Conservation (phyloP, 2,888 invertebrate genomes). For the Heliconius erato region DNA sequence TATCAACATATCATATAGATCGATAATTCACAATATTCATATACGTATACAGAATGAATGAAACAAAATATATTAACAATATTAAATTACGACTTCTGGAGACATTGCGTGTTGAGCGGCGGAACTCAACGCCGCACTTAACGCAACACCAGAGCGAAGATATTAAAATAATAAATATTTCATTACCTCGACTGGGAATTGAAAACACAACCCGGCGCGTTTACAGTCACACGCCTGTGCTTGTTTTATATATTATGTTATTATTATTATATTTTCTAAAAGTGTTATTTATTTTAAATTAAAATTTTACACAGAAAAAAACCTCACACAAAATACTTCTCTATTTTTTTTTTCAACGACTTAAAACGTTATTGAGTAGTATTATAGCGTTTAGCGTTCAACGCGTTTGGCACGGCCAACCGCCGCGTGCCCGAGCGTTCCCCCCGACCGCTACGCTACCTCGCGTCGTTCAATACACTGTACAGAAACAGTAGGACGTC, state of each 20-base stretch:
- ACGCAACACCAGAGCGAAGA: too few relatives aligned
- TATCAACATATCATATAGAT: background rate
- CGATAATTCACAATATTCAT: constrained; percentile 10
- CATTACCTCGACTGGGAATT: too few relatives aligned
- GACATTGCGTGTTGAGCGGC: too few relatives aligned
- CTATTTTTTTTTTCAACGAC: too few relatives aligned
- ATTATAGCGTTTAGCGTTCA: constrained; percentile 24
- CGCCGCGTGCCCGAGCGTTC: constrained; percentile 52
- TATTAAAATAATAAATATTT: too few relatives aligned
- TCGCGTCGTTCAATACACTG: constrained; percentile 56
- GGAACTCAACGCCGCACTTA: too few relatives aligned
- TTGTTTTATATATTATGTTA: background rate
- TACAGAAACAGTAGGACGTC: background rate
- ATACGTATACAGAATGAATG: background rate
- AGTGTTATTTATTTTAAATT: background rate
- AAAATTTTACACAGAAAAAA: background rate
- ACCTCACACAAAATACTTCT: background rate
- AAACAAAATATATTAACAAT: background rate
- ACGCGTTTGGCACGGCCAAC: constrained; percentile 35
- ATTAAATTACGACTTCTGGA: background rate
- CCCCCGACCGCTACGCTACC: constrained; percentile 49
- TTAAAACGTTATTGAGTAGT: too few relatives aligned
- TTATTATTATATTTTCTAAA: background rate
- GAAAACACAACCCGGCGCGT: too few relatives aligned
- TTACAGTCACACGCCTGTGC: too few relatives aligned